These are phyloP conservation scores for Phocoena sinus DNA, from an alignment of 2,113 vertebrate genomes.

Conservation along the genomic window DNA sequence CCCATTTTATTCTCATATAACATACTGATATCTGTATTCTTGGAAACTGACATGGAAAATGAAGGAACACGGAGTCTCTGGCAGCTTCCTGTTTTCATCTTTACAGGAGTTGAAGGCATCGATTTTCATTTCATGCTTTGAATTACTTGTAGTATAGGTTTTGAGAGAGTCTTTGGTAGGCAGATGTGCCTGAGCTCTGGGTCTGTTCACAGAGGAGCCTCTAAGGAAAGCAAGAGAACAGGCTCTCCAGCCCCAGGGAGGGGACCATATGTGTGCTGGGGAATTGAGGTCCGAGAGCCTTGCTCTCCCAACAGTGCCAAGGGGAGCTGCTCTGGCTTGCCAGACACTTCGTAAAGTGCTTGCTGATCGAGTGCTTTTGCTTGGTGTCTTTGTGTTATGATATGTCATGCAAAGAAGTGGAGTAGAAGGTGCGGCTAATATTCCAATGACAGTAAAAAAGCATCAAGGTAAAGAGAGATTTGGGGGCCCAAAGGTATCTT, in stretches of 20 bases:
- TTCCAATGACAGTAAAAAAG: background rate
- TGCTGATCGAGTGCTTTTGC: background rate
- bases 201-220: background rate
- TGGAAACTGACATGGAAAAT: conserved; percentile 48
- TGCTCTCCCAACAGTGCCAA: background rate
- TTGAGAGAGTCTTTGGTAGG: conserved; percentile 52
- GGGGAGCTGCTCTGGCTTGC: background rate
- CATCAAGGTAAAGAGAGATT: background rate
- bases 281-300: background rate
- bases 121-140: conserved; percentile 70
- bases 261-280: background rate
- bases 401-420: background rate
- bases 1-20: background rate
- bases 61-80: conserved; percentile 39
- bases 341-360: background rate
- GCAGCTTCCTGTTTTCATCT: conserved; percentile 48
- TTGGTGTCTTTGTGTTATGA: background rate
- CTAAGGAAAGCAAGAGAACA: background rate
- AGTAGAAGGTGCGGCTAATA: background rate
- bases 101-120: conserved; percentile 62
- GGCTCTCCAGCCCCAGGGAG: background rate
- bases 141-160: conserved; percentile 65
- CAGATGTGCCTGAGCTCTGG: conserved; percentile 52
- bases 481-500: background rate
- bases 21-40: conserved; percentile 23